A percentile compares a stretch with the other conserved stretches of the same genome.
phyloP scores from a whole-genome alignment of 2,888 invertebrate genomes.

The Euzophera pinguis region DNA sequence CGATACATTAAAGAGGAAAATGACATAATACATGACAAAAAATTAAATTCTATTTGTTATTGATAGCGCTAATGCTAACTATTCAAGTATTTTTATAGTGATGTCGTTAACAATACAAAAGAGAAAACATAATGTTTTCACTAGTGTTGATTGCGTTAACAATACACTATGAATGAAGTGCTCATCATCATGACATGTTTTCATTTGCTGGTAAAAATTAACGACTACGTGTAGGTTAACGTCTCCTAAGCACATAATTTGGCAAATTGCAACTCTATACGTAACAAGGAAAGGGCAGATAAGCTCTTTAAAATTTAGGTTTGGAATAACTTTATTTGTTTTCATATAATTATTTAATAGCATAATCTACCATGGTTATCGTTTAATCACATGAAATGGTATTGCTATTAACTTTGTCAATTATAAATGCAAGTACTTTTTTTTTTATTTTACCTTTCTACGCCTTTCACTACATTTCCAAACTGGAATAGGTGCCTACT shows the following conservation, averaged over 20 bases:
- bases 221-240: no score
- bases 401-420: no score
- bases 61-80: background rate
- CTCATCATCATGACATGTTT: background rate
- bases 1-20: background rate
- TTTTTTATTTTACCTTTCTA: constrained; percentile 26
- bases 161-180: background rate
- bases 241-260: no score
- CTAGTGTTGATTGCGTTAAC: constrained; percentile 1
- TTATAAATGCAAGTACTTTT: no score
- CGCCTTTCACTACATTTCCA: constrained; percentile 40
- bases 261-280: no score
- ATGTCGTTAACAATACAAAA: constrained; percentile 10
- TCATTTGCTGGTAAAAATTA: background rate
- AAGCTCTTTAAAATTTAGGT: background rate
- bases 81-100: constrained; percentile 8
- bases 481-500: constrained; percentile 4
- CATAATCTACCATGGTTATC: no score
- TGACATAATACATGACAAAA: background rate
- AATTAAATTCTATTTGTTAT: background rate
- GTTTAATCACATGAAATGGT: no score
- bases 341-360: no score
- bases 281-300: no score
- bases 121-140: constrained; percentile 10
- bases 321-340: no score